These are phyloP conservation scores for Trichonephila clavata DNA, from an alignment of 1,140 invertebrate genomes.

Conservation along the genomic window DNA sequence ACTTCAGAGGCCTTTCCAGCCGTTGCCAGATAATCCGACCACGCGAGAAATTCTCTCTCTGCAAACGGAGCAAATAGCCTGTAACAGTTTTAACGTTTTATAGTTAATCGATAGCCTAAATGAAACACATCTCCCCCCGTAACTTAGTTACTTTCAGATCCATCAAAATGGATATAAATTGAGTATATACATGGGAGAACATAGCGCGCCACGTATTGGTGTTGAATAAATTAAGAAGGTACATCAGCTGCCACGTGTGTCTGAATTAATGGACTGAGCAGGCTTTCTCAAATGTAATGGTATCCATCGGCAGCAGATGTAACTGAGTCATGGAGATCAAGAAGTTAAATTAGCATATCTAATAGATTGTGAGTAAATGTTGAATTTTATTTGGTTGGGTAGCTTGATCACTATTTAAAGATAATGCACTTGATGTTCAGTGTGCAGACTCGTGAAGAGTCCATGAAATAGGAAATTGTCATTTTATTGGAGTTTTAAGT, in stretches of 20 bases:
- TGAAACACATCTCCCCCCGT: constrained; percentile 25
- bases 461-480: too few species aligned
- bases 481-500: too few species aligned
- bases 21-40: not conserved
- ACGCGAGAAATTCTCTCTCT: constrained; percentile 11
- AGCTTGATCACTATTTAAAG: not conserved
- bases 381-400: not conserved
- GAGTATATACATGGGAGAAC: not conserved
- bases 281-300: not conserved
- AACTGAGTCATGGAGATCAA: not conserved
- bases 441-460: too few species aligned
- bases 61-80: constrained; percentile 28
- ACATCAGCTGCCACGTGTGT: not conserved
- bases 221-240: constrained; percentile 40
- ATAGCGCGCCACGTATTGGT: not conserved
- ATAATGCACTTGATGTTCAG: too few species aligned
- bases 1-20: not conserved
- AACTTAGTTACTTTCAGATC: constrained; percentile 48
- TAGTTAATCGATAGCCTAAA: constrained; percentile 35
- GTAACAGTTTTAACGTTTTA: constrained; percentile 36
- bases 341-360: constrained; percentile 32
- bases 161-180: constrained; percentile 43
- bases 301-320: not conserved
- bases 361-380: constrained; percentile 19
- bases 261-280: constrained; percentile 24